Evolutionary conservation across 2,888 invertebrate species (phyloP), one percentile per base, ranked within the genome.

Genomic region (Marasmarcha lunaedactyla): DNA sequence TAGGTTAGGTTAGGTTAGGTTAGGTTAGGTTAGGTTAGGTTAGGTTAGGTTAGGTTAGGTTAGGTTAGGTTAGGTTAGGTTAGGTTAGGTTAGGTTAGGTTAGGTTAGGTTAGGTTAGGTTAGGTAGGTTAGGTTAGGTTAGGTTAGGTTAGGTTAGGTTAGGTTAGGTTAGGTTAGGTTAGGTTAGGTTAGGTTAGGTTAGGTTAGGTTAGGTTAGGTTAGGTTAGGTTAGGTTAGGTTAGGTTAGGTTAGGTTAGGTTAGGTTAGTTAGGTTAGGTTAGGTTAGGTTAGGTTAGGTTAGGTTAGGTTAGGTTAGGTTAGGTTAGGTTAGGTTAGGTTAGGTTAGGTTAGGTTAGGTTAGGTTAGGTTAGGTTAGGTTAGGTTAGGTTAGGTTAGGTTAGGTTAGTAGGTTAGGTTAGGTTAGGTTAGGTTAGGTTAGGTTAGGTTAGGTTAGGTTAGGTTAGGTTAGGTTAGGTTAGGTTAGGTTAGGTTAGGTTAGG

Each of bases 91-190:
- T 47, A 47, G 48, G 49, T 51, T 51, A 49, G 50, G 50, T 51
- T 51, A 49, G 49, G 50, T 50, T 49, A 49, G 49, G 49, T 49
- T 51, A 48, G 46, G 49, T 50, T 49, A 43, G n/a, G n/a, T n/a
- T n/a, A n/a, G n/a, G n/a, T n/a, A n/a, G n/a, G n/a, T n/a, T n/a
- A n/a, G n/a, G n/a, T 46, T 46, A 45, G 46, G 46, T 49, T 47
- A 25, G 25, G 25, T 25, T 25, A 25, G 25, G 25, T 25, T 39
- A 45, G 45, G 46, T 46, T 47, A 46, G 45, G 47, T 48, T 47
- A 46, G 46, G 46, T 46, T 43, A 43, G 48, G 45, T 47, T 43
- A 46, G 48, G 50, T 46, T 46, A 49, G 50, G 47, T 47, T 48
- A 46, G 47, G 49, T 46, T 48, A 48, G 47, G 45, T 46, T 46